A percentile compares a stretch with the other conserved stretches of the same genome.
phyloP scores from a whole-genome alignment of 2,797 vertebrate species.

The Dipus sagitta region DNA sequence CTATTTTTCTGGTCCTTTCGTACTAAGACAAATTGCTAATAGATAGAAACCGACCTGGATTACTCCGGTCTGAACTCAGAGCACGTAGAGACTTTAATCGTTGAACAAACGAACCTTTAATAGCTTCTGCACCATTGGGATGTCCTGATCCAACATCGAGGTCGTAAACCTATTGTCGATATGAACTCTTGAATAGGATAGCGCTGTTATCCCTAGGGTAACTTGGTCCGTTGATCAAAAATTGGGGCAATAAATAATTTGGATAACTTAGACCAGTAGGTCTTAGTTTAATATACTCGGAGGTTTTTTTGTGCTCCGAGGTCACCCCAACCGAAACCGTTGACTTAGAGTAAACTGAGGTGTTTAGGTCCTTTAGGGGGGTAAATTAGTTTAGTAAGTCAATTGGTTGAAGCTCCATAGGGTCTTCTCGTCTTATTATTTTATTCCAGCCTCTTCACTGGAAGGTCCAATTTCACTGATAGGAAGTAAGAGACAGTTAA shows the following conservation, averaged over 20 bases:
- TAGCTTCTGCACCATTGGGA: background rate
- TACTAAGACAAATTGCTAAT: background rate
- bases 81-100: background rate
- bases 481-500: background rate
- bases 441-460: background rate
- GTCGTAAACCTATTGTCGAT: background rate
- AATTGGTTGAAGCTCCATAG: background rate
- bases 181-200: background rate
- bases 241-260: background rate
- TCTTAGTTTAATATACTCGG: background rate
- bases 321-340: background rate
- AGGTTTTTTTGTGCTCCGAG: background rate
- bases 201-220: background rate
- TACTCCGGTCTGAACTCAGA: background rate
- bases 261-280: background rate
- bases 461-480: background rate
- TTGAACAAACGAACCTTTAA: background rate
- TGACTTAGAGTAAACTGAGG: too few species aligned
- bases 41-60: background rate
- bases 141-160: background rate
- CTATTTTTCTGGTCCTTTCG: background rate
- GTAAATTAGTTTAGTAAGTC: background rate
- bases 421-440: background rate
- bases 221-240: background rate
- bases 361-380: fast-evolving